Base-by-base conservation (phyloP, 1,140 invertebrate species). In the Anthonomus grandis region DNA sequence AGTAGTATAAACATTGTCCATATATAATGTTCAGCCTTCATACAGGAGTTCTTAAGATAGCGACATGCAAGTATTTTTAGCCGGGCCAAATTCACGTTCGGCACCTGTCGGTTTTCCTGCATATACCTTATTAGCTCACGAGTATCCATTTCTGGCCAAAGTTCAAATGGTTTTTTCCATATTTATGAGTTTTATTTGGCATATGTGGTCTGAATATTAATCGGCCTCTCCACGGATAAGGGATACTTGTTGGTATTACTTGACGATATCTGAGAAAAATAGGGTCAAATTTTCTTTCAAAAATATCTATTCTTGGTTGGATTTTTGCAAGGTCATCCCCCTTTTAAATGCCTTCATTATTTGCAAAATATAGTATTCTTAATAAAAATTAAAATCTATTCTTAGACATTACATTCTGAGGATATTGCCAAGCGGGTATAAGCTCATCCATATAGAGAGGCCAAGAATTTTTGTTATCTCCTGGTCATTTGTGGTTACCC, bases 91-190 rank as follows among this genome's bases (percentile, higher is more conserved):
- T 49, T 25, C 18, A 12, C 21, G 36, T 10, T 44, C 41, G 18
- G 54, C 31, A 64, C 65, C 70, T n/a, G 68, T 67, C 24, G 45
- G 37, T 67, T 68, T 71, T 12, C 68, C 68, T 24, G 45, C 31
- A 63, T 74, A 74, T 19, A 74, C 51, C 57, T 63, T 55, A 18
- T 69, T 55, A 38, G 64, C 62, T 23, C 59, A 68, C 4, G 66
- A 73, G 24, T 71, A 71, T 24, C 64, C 65, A n/a, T 63, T 22
- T 64, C 37, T 24, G 48, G 19, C 49, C 64, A 67, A 18, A 74
- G 25, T 64, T 74, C 72, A 51, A 66, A 70, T 17, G 73, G 25
- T 63, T 72, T 73, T 71, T 65, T 51, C 62, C 62, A 59, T 47
- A 59, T 36, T 53, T 44, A 18, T 53, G 41, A 10, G 21, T 24